A percentile compares a stretch with the other conserved stretches of the same genome.
These are phyloP conservation scores for Oxycera nigricornis DNA, from an alignment of 2,888 invertebrate genomes.

Conservation along the genomic window DNA sequence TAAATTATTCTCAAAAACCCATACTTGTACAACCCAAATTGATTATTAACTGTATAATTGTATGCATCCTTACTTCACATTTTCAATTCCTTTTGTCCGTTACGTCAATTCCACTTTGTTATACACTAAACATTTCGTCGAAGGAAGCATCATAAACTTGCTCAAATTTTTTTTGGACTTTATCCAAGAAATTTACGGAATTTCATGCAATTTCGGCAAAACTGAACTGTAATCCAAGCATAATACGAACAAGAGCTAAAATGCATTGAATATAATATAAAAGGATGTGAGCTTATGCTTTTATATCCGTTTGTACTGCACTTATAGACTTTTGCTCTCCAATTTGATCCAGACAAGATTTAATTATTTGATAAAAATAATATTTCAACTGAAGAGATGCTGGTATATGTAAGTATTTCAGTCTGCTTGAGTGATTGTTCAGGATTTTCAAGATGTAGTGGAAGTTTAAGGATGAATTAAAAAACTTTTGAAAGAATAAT, in stretches of 20 bases:
- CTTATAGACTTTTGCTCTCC: neutral
- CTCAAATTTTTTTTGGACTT: conserved; percentile 24
- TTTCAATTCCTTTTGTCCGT: too few species aligned
- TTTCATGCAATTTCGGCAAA: neutral
- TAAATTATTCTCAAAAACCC: neutral
- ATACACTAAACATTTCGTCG: too few species aligned
- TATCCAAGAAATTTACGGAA: conserved; percentile 31
- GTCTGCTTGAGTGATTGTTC: too few species aligned
- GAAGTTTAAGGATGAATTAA: too few species aligned
- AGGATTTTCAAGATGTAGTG: too few species aligned
- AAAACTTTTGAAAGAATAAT: too few species aligned
- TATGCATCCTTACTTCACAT: too few species aligned
- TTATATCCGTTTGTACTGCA: neutral
- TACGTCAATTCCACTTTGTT: too few species aligned
- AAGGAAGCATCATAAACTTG: too few species aligned
- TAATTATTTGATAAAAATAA: conserved; percentile 36
- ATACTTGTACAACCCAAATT: neutral
- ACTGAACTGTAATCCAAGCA: neutral
- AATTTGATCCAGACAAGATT: conserved; percentile 32
- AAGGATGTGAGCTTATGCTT: neutral
- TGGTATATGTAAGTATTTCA: too few species aligned
- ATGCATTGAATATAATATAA: too few species aligned
- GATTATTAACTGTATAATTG: too few species aligned
- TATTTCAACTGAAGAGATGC: conserved; percentile 37
- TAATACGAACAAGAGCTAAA: neutral